phyloP scores from a whole-genome alignment of 2,797 vertebrate genomes.

The Danio kyathit region DNA sequence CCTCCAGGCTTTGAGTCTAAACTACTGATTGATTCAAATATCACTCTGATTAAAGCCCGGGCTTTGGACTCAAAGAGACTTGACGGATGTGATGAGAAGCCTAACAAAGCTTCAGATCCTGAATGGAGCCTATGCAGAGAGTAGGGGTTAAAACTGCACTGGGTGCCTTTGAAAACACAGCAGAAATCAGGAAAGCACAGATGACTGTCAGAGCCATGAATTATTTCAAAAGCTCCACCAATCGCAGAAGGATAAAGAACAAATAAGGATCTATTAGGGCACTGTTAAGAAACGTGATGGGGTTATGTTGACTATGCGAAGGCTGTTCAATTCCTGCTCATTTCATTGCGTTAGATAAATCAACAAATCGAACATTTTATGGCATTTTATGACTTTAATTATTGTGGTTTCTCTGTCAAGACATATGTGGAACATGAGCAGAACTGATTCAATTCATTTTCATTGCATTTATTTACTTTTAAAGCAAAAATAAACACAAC shows the following conservation, averaged over 20 bases:
- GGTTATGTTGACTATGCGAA: constrained; percentile 28
- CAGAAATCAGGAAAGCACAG: constrained; percentile 75
- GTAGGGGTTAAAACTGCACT: constrained; percentile 65
- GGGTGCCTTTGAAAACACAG: constrained; percentile 61
- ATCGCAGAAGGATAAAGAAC: constrained; percentile 67
- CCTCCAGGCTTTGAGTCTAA: constrained; percentile 62
- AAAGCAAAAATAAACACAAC: too few species aligned
- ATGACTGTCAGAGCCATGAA: constrained; percentile 71
- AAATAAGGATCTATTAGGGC: constrained; percentile 72
- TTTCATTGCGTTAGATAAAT: not conserved
- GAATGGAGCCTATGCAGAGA: constrained; percentile 31
- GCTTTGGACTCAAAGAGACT: constrained; percentile 54
- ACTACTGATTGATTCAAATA: constrained; percentile 64
- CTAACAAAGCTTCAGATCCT: constrained; percentile 44
- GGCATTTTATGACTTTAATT: not conserved
- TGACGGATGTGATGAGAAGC: constrained; percentile 31
- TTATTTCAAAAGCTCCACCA: constrained; percentile 68
- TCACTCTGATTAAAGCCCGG: constrained; percentile 64
- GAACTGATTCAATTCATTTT: not conserved
- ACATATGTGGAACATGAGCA: not conserved
- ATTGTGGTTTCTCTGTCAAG: not conserved
- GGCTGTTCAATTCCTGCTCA: not conserved
- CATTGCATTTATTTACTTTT: too few species aligned
- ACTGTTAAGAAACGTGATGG: constrained; percentile 58
- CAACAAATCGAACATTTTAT: not conserved